A percentile compares a stretch with the other conserved stretches of the same genome.
Conservation (phyloP, 2,113 vertebrate genomes). For the Aegotheles bennettii region DNA sequence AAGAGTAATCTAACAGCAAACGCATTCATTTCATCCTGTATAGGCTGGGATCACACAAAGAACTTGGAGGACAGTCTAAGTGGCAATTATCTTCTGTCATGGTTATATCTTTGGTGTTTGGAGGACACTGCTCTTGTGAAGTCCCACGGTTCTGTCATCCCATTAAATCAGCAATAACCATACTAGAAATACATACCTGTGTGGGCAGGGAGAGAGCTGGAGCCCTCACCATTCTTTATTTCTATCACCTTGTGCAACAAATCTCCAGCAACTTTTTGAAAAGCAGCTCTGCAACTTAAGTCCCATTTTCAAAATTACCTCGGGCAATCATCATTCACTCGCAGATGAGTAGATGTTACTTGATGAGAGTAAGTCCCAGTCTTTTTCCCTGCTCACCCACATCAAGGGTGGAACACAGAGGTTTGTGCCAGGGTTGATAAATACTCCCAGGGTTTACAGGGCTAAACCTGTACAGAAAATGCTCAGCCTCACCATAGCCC, state of each 20-base stretch:
- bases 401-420: not conserved
- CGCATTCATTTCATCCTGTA: not conserved
- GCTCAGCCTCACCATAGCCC: accelerated
- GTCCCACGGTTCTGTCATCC: accelerated
- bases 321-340: not conserved
- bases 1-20: not conserved
- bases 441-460: not conserved
- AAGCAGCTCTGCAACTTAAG: not conserved
- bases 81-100: not conserved
- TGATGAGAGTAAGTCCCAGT: not conserved
- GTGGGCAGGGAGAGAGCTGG: not conserved
- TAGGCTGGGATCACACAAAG: not conserved
- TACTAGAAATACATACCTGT: not conserved
- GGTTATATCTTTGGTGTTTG: not conserved
- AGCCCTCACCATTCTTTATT: not conserved
- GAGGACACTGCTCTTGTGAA: not conserved
- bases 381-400: not conserved
- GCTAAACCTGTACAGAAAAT: not conserved
- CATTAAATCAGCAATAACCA: not conserved
- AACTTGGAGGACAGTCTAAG: not conserved
- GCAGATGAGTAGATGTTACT: not conserved
- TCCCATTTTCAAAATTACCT: not conserved
- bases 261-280: not conserved
- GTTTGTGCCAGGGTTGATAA: not conserved
- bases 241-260: not conserved